A percentile compares a stretch with the other conserved stretches of the same genome.
phyloP scores from a whole-genome alignment of 2,797 vertebrate genomes.

The Hoplostethus mediterraneus region DNA sequence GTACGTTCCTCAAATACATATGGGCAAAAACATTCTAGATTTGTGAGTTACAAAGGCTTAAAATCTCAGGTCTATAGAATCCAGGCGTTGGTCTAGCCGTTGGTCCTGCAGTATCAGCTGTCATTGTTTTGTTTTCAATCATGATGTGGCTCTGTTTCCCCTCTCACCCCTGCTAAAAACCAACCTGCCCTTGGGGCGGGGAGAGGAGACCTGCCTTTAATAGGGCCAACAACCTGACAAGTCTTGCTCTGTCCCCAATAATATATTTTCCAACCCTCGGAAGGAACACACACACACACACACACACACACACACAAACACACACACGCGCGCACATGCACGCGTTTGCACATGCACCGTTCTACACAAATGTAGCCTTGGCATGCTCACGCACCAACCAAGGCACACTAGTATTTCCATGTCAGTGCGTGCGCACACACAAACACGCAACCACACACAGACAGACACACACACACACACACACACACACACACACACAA shows the following conservation, averaged over 20 bases:
- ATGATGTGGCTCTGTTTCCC: constrained; percentile 61
- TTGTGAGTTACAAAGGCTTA: background rate
- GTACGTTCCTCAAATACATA: no score
- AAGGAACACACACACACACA: constrained; percentile 9
- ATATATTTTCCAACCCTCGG: constrained; percentile 55
- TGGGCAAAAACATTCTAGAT: background rate
- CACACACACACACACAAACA: constrained; percentile 15
- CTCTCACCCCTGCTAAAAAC: constrained; percentile 69
- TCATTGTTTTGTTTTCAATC: constrained; percentile 82
- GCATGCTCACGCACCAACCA: constrained; percentile 9
- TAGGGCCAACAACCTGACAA: constrained; percentile 87
- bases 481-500: background rate
- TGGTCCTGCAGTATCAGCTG: constrained; percentile 76
- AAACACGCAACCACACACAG: background rate
- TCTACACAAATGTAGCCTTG: constrained; percentile 18
- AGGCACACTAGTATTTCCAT: background rate
- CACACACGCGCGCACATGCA: constrained; percentile 19
- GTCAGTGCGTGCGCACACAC: background rate
- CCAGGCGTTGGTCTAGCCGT: constrained; percentile 59
- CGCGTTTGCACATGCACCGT: constrained; percentile 18
- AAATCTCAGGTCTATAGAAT: constrained; percentile 20
- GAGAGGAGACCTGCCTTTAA: constrained; percentile 79
- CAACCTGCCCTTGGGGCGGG: constrained; percentile 73
- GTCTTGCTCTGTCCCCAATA: constrained; percentile 80
- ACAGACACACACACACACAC: background rate